Conservation (phyloP, 53 echinoderm and acorn worm genomes). For the Stichopus horrens region DNA sequence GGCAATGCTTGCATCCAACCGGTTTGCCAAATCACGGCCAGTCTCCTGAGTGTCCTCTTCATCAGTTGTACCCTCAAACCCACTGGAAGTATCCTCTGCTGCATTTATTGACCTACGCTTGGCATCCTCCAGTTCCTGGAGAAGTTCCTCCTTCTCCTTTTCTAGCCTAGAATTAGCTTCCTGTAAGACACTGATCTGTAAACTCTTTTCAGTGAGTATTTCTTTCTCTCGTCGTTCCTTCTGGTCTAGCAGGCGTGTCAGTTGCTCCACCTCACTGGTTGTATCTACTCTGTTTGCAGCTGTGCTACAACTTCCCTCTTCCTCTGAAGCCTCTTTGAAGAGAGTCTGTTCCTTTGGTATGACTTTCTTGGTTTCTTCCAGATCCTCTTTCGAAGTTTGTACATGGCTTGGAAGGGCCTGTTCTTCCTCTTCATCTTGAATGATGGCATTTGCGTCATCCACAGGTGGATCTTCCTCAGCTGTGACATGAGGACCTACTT, state of each 20-base stretch:
- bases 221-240: constrained; percentile 94
- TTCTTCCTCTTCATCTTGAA: background rate
- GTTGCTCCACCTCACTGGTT: constrained; percentile 53
- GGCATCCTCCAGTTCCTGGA: background rate
- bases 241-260: constrained; percentile 69
- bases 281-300: background rate
- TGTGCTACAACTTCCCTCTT: constrained; percentile 26
- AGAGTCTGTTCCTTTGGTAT: constrained; percentile 65
- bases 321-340: constrained; percentile 73
- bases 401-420: background rate
- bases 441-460: background rate
- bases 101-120: background rate
- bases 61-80: background rate
- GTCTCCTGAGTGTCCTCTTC: constrained; percentile 24
- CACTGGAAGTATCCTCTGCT: background rate
- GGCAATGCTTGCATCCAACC: constrained; percentile 66
- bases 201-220: constrained; percentile 90
- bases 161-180: constrained; percentile 84
- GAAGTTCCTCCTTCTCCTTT: constrained; percentile 67
- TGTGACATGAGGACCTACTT: background rate
- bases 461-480: background rate
- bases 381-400: constrained; percentile 43
- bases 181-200: constrained; percentile 92
- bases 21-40: constrained; percentile 40
- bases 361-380: constrained; percentile 64